Percentiles rank a stretch among this genome's conserved stretches.
Evolutionary conservation across 1,140 invertebrate species (phyloP).

Genomic region (Sycobia sp.): DNA sequence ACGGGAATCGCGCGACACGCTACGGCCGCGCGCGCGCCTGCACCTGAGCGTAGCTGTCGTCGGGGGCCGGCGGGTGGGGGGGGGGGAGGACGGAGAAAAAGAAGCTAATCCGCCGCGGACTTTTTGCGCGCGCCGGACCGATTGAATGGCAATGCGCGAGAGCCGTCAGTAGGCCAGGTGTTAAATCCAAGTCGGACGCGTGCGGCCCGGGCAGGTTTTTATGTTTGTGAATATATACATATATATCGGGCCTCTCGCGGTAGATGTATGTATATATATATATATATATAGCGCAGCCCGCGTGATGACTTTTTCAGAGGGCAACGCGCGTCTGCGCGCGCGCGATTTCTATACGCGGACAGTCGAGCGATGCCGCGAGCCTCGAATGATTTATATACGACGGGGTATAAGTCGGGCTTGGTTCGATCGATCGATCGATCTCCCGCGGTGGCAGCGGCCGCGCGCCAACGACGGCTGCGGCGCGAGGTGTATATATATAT

Average conservation of each 20-base stretch:
- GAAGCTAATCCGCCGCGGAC: slow-evolving; percentile 1
- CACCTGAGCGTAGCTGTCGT: background rate
- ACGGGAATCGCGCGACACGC: slow-evolving; percentile 39
- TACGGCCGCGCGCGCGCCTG: slow-evolving; percentile 1
- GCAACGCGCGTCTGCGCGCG: background rate
- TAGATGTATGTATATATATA: too few species aligned
- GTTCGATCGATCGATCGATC: slow-evolving; percentile 1
- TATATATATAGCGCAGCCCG: too few species aligned
- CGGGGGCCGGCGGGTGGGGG: background rate
- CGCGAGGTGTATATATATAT: too few species aligned
- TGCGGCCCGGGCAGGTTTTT: slow-evolving; percentile 1
- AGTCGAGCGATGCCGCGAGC: too few species aligned
- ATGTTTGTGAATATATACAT: too few species aligned
- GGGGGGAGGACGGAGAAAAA: slow-evolving; percentile 1
- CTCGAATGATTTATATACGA: too few species aligned
- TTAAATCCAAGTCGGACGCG: slow-evolving; percentile 7
- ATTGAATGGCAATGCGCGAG: background rate
- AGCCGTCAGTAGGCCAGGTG: slow-evolving; percentile 24
- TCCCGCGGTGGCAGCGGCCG: too few species aligned
- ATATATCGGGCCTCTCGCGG: too few species aligned
- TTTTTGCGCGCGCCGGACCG: background rate
- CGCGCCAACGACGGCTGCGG: too few species aligned
- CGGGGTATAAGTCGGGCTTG: too few species aligned
- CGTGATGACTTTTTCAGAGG: slow-evolving; percentile 25
- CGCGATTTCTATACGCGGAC: too few species aligned